Base-by-base conservation (phyloP, 1,140 invertebrate species). In the Drosophila pandora region DNA sequence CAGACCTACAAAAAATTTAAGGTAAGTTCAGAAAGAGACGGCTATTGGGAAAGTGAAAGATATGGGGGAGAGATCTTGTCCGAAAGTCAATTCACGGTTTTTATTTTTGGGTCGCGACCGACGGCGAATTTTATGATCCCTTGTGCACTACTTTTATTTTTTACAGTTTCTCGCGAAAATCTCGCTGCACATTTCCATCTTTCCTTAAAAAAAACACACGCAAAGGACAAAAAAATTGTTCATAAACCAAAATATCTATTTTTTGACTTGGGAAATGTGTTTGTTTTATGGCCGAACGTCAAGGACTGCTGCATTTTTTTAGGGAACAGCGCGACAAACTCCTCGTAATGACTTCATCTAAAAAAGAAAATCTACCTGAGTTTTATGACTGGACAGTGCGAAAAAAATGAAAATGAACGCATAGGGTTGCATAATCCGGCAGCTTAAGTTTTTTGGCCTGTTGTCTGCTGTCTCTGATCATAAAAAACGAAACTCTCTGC, bases 351-450 rank as follows among this genome's bases (percentile, higher is more conserved):
- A 84, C 82, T 84, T 87, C 52, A 67, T 64, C 61, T 78, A 76
- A 60, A 75, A 79, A 79, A 79, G 77, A 48, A 70, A 65, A 72
- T 72, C 79, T 83, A 87, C 83, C 82, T 88, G 79, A 52, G 63
- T 69, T 69, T 76, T 76, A 76, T 75, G 74, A 12, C 63, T 32
- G 49, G 50, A 37, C 63, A 69, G 63, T 65, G 39, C 61, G 50
- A 78, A 72, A 76, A 63, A 52, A 70, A 71, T 69, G 43, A 77
- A 62, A 77, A 71, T 61, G 49, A 41, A 64, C 79, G 77, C 78
- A 88, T 90, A 87, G 87, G 87, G 87, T 90, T 90, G 87, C 87
- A 90, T 90, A 90, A 90, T 90, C 71, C 76, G 57, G 50, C 64
- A 85, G 87, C 81, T 90, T 90, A 69, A 83, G 87, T 90, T 90